Conservation (phyloP, 2,113 vertebrate genomes). For the Capreolus pygargus region DNA sequence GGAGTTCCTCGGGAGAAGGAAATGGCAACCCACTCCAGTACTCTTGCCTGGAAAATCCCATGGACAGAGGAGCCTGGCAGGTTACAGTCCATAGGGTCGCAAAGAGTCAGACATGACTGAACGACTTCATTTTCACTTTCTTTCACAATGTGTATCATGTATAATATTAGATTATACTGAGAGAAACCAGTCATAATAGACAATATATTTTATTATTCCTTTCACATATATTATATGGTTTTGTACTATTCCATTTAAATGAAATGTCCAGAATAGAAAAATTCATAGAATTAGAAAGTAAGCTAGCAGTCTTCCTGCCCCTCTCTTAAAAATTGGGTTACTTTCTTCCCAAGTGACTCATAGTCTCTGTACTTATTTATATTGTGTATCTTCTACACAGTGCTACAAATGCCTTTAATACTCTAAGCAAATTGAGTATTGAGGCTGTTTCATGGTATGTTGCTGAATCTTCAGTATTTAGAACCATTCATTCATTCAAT, state of each 20-base stretch:
- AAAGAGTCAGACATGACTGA: neutral
- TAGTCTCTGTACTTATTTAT: neutral
- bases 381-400: neutral
- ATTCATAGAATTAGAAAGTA: neutral
- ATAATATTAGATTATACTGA: neutral
- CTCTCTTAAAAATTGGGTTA: neutral
- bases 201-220: neutral
- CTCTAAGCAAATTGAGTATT: neutral
- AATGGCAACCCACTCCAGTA: neutral
- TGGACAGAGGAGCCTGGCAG: neutral
- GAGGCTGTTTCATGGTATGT: neutral
- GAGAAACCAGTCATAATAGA: neutral
- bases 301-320: neutral
- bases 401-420: neutral
- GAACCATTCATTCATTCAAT: neutral
- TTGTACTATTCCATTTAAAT: neutral
- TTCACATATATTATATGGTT: neutral
- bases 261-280: neutral
- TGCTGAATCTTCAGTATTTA: neutral
- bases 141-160: neutral
- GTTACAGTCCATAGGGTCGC: neutral
- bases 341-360: neutral
- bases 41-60: neutral
- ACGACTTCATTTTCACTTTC: neutral
- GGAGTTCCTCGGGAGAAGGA: neutral